phyloP scores from a whole-genome alignment of 2,888 invertebrate species.

The Caenorhabditis zanzibari region DNA sequence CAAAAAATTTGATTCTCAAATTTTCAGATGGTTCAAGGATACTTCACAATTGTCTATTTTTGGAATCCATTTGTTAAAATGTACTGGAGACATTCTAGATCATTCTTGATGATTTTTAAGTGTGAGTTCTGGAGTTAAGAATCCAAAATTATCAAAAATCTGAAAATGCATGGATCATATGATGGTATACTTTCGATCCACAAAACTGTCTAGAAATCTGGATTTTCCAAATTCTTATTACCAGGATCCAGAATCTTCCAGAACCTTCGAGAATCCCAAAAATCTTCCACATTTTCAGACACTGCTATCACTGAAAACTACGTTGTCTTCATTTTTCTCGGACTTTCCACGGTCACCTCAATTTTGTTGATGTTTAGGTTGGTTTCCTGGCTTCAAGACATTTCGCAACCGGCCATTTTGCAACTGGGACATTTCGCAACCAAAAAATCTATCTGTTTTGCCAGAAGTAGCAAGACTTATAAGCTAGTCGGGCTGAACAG shows the following conservation, averaged over 20 bases:
- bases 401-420: too few relatives aligned
- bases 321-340: background rate
- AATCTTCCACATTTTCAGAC: constrained; percentile 7
- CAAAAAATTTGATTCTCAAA: too few relatives aligned
- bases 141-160: too few relatives aligned
- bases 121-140: background rate
- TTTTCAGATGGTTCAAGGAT: constrained; percentile 17
- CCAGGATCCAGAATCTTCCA: too few relatives aligned
- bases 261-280: background rate
- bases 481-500: too few relatives aligned
- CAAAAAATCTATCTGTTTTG: too few relatives aligned
- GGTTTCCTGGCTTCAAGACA: background rate
- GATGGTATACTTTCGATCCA: too few relatives aligned
- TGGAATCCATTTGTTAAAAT: background rate
- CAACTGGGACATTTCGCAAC: too few relatives aligned
- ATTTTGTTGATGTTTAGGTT: constrained; percentile 6
- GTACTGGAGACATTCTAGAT: background rate
- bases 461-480: too few relatives aligned
- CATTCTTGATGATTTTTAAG: constrained; percentile 9
- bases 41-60: constrained; percentile 8
- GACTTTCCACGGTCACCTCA: background rate
- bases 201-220: too few relatives aligned
- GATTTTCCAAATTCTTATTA: too few relatives aligned
- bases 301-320: background rate
- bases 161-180: too few relatives aligned